These are phyloP conservation scores for Drosophila stalkeri DNA, from an alignment of 2,888 invertebrate species.

Conservation along the genomic window DNA sequence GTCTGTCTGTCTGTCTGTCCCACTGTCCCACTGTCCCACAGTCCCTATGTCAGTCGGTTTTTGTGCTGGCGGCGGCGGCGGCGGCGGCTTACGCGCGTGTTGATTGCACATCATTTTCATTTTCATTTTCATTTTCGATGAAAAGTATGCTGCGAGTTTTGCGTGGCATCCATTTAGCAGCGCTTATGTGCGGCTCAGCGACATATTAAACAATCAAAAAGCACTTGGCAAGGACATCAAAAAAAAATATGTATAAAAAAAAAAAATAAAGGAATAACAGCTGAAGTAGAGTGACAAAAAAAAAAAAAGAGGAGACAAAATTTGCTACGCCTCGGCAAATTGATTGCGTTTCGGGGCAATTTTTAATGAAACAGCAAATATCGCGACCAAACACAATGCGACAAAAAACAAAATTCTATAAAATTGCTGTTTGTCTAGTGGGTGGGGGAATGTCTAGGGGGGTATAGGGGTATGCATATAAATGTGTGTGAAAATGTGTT, in stretches of 20 bases:
- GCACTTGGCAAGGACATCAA: conserved; percentile 60
- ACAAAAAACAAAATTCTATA: conserved; percentile 12
- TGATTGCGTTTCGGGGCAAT: conserved; percentile 76
- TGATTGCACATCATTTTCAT: conserved; percentile 17
- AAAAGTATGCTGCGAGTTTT: conserved; percentile 52
- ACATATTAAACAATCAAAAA: conserved; percentile 78
- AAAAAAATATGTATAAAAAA: not conserved
- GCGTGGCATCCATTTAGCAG: conserved; percentile 57
- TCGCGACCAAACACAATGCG: conserved; percentile 6
- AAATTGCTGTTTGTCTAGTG: conserved; percentile 13
- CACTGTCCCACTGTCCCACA: too few species aligned
- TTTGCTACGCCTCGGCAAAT: conserved; percentile 33
- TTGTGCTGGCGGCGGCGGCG: not conserved
- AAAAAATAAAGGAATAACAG: not conserved
- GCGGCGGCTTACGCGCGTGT: conserved; percentile 10
- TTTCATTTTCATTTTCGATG: conserved; percentile 68
- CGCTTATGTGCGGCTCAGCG: conserved; percentile 71
- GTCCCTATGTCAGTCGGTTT: not conserved
- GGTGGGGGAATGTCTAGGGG: too few species aligned
- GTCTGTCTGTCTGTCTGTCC: not conserved
- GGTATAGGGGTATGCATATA: not conserved
- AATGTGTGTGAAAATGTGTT: not conserved
- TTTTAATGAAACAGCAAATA: conserved; percentile 74
- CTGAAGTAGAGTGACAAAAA: not conserved
- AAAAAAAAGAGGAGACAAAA: conserved; percentile 6